These are phyloP conservation scores for Phoxinus phoxinus DNA, from an alignment of 2,113 vertebrate species.

Conservation along the genomic window DNA sequence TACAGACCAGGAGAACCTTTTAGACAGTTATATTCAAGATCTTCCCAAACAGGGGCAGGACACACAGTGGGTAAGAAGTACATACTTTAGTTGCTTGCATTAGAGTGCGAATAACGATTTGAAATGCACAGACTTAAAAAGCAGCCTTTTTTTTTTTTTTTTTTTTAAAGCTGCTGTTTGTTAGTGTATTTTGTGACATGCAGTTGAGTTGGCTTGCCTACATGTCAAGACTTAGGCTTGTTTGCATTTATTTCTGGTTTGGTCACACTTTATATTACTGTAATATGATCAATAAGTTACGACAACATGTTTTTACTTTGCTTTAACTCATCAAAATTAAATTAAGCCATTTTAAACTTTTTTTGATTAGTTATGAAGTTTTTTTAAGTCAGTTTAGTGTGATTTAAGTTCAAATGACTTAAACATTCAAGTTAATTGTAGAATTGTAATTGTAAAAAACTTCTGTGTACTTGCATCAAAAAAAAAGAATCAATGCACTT, in stretches of 20 bases:
- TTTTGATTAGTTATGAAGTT: too few species aligned
- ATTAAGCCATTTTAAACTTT: too few species aligned
- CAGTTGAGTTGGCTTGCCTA: background rate
- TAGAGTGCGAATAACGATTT: background rate
- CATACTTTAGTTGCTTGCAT: slow-evolving; percentile 12
- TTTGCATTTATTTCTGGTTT: background rate
- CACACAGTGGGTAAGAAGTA: slow-evolving; percentile 78
- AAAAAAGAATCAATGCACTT: too few species aligned
- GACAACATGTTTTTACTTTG: too few species aligned
- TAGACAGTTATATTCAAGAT: slow-evolving; percentile 55
- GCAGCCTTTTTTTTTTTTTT: background rate
- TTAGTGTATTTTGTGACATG: background rate
- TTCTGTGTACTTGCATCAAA: too few species aligned
- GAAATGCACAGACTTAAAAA: background rate
- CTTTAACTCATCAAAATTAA: too few species aligned
- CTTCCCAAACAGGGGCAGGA: slow-evolving; percentile 66
- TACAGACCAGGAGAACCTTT: slow-evolving; percentile 67
- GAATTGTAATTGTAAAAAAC: too few species aligned
- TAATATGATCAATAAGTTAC: too few species aligned
- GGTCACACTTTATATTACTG: background rate
- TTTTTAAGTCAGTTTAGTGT: too few species aligned
- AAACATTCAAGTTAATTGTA: too few species aligned
- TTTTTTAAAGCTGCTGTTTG: background rate
- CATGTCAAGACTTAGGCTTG: background rate
- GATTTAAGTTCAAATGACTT: too few species aligned